Percentiles rank a stretch among this genome's conserved stretches.
Conservation (phyloP, 2,113 vertebrate genomes). For the Crotalus viridis region DNA sequence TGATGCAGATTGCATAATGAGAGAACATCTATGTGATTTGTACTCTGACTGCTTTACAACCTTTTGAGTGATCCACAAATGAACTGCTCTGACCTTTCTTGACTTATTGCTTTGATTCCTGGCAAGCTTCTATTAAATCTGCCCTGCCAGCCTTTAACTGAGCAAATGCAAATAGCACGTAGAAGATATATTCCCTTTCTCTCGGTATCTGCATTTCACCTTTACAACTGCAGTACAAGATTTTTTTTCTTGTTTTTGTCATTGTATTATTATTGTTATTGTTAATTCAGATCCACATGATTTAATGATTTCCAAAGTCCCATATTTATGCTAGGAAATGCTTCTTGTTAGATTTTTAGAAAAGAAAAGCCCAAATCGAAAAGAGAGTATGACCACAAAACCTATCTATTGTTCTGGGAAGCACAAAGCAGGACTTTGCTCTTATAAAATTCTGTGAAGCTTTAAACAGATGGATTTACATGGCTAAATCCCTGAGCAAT, state of each 20-base stretch:
- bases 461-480: constrained; percentile 61
- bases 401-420: constrained; percentile 64
- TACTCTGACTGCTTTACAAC: constrained; percentile 40
- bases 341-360: constrained; percentile 66
- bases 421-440: constrained; percentile 58
- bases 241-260: constrained; percentile 36
- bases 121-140: constrained; percentile 49
- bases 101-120: constrained; percentile 17
- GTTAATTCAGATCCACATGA: constrained; percentile 52
- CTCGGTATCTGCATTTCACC: constrained; percentile 42
- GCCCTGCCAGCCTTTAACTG: constrained; percentile 51
- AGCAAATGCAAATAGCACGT: constrained; percentile 54
- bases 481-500: constrained; percentile 57
- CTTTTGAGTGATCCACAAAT: constrained; percentile 37
- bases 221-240: constrained; percentile 60
- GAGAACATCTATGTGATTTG: not conserved
- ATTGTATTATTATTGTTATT: constrained; percentile 59
- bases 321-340: constrained; percentile 50
- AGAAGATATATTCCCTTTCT: constrained; percentile 42
- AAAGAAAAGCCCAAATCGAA: constrained; percentile 56
- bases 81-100: constrained; percentile 42
- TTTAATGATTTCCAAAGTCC: constrained; percentile 67
- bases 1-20: not conserved
- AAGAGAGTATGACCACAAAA: constrained; percentile 57
- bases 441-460: constrained; percentile 63